Conservation (phyloP, 2,888 invertebrate species). For the Pseudoips prasinana region DNA sequence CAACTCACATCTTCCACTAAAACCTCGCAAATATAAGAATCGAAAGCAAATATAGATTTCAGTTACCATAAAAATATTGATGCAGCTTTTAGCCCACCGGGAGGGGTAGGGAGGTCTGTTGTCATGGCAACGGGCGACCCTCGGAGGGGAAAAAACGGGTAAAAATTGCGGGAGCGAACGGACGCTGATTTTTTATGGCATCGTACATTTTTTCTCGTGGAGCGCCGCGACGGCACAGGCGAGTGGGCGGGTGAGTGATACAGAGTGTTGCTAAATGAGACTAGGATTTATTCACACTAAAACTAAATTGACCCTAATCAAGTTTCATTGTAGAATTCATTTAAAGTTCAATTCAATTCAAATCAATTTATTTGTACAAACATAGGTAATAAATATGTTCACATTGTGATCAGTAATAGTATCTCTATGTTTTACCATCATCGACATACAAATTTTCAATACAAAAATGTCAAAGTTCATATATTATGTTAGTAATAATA, state of each 20-base stretch:
- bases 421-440: no score
- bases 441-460: no score
- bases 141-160: slow-evolving; percentile 80
- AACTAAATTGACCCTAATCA: no score
- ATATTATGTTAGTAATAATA: no score
- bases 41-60: slow-evolving; percentile 40
- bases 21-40: slow-evolving; percentile 28
- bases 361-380: no score
- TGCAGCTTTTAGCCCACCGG: slow-evolving; percentile 58
- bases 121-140: slow-evolving; percentile 73
- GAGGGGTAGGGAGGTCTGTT: slow-evolving; percentile 57
- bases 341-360: no score
- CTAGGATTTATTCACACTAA: no score
- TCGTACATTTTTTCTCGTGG: slow-evolving; percentile 78
- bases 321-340: no score
- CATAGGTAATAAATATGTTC: no score
- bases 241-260: slow-evolving; percentile 49
- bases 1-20: no score
- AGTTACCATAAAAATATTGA: slow-evolving; percentile 71
- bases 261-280: slow-evolving; percentile 47
- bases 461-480: no score
- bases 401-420: no score
- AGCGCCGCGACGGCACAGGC: slow-evolving; percentile 57
- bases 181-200: slow-evolving; percentile 81
- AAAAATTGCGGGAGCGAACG: slow-evolving; percentile 78